Conservation (phyloP, 2,797 vertebrate species). For the Paedocypris micromegethes region DNA sequence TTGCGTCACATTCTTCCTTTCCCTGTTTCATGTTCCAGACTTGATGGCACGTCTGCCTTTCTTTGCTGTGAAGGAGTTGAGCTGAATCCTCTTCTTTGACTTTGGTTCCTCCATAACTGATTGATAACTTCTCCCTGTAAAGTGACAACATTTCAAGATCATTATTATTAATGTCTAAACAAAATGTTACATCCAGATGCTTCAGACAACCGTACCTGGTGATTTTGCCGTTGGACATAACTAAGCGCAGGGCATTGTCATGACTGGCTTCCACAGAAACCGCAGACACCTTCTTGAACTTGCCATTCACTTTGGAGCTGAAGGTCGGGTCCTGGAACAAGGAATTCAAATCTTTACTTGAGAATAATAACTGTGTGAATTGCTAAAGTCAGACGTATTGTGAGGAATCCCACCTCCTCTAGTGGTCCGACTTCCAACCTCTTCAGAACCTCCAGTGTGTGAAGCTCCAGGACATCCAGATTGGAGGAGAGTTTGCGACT, state of each 20-base stretch:
- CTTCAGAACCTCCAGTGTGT: conserved; percentile 89
- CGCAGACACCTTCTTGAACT: conserved; percentile 87
- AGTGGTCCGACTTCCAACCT: conserved; percentile 89
- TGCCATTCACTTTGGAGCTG: conserved; percentile 81
- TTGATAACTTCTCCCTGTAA: conserved; percentile 78
- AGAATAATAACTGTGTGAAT: neutral
- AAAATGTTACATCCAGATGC: neutral
- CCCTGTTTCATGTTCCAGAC: conserved; percentile 29
- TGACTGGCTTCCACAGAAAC: conserved; percentile 76
- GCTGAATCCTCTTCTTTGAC: conserved; percentile 66
- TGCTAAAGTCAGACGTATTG: neutral
- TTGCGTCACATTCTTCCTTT: conserved; percentile 48
- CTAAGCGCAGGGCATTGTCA: conserved; percentile 86
- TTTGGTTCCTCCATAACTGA: conserved; percentile 69
- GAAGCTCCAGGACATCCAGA: conserved; percentile 91
- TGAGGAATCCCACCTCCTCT: conserved; percentile 76
- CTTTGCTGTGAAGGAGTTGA: conserved; percentile 45
- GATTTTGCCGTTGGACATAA: conserved; percentile 91
- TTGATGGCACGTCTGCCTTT: conserved; percentile 38
- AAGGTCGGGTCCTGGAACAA: conserved; percentile 69
- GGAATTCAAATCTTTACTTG: neutral
- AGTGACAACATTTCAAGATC: neutral
- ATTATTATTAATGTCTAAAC: neutral
- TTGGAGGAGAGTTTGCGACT: conserved; percentile 80
- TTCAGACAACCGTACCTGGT: conserved; percentile 70